These are phyloP conservation scores for Poecile montanus DNA, from an alignment of 2,797 vertebrate species.

Conservation along the genomic window DNA sequence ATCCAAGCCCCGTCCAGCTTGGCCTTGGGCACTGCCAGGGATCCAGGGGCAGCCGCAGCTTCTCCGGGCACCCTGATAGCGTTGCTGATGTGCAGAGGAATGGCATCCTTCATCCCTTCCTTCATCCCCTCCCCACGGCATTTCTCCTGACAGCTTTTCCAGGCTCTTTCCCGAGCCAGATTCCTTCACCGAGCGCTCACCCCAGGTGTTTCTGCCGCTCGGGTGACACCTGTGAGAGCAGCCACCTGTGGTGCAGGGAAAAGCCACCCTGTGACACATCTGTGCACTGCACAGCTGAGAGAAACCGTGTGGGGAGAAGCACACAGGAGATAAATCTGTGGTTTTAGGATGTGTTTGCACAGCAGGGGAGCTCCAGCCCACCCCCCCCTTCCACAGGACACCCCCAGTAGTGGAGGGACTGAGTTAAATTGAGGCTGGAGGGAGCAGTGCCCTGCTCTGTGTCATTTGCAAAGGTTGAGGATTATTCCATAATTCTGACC, in stretches of 20 bases:
- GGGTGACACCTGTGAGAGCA: neutral
- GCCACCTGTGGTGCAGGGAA: rapidly evolving
- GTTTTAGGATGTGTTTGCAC: neutral
- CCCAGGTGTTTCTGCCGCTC: rapidly evolving
- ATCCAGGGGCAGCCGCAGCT: neutral
- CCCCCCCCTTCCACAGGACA: rapidly evolving
- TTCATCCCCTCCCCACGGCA: neutral
- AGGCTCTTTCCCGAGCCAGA: rapidly evolving
- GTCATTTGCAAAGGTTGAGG: neutral
- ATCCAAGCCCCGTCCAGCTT: neutral
- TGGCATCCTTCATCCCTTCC: neutral
- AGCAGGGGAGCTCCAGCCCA: neutral
- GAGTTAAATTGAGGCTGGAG: neutral
- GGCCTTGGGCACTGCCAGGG: neutral
- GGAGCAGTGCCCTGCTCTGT: neutral
- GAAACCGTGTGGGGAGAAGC: neutral
- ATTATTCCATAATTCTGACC: neutral
- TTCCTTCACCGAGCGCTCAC: neutral
- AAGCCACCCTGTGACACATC: neutral
- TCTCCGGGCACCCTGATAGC: neutral
- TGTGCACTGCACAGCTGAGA: rapidly evolving
- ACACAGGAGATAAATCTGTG: rapidly evolving
- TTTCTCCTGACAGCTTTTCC: neutral
- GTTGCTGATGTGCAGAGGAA: neutral
- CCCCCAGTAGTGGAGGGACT: rapidly evolving